Conservation (phyloP, 2,113 vertebrate species). For the Diphyllodes magnificus region DNA sequence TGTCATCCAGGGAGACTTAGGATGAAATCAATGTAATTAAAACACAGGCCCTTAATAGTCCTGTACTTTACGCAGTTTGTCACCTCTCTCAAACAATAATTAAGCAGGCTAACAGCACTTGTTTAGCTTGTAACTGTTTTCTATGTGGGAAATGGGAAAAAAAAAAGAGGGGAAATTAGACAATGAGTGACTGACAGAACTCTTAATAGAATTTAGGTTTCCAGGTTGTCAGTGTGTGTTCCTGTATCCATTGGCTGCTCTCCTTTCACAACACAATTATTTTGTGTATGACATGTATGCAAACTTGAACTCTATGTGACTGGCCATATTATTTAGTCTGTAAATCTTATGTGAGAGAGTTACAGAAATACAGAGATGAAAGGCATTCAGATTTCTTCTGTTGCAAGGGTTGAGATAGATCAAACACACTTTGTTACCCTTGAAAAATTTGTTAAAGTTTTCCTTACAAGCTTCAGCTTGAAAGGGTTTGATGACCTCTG, state of each 20-base stretch:
- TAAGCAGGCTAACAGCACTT: background rate
- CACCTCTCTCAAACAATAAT: slow-evolving; percentile 2
- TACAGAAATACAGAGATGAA: background rate
- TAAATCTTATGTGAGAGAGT: background rate
- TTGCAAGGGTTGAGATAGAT: background rate
- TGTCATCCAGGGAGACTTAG: slow-evolving; percentile 1
- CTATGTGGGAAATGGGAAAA: background rate
- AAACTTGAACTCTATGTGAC: background rate
- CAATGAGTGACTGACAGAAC: background rate
- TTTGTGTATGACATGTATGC: background rate
- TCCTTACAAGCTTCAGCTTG: background rate
- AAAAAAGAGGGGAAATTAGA: background rate
- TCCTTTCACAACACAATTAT: background rate
- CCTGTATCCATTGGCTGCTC: background rate
- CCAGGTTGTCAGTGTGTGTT: background rate
- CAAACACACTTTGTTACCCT: background rate
- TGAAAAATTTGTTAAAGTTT: background rate
- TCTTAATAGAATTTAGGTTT: background rate
- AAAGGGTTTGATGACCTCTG: background rate
- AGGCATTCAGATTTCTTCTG: background rate
- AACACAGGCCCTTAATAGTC: background rate
- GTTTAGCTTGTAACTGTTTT: background rate
- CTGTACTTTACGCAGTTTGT: background rate
- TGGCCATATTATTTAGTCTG: background rate
- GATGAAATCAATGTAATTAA: slow-evolving; percentile 46